Percentiles rank a stretch among this genome's conserved stretches.
Conservation (phyloP, 2,797 vertebrate species). For the Chloroceryle inda region DNA sequence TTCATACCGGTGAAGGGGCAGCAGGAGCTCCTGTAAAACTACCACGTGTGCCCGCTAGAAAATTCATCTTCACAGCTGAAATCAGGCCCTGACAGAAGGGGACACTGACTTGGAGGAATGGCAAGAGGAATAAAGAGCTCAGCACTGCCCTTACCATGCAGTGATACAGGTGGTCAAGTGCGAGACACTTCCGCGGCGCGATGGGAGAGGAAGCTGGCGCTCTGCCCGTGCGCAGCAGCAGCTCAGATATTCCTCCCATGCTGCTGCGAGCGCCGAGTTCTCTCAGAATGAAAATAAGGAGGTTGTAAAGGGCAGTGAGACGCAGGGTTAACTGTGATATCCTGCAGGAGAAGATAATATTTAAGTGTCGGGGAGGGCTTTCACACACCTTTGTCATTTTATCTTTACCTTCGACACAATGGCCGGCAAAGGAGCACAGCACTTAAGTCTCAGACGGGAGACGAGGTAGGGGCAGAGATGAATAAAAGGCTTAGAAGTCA, state of each 20-base stretch:
- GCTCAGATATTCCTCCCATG: background rate
- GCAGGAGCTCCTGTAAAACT: background rate
- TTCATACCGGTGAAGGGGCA: background rate
- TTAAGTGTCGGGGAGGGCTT: background rate
- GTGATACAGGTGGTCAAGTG: background rate
- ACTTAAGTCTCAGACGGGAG: background rate
- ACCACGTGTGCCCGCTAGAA: background rate
- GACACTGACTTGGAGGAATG: background rate
- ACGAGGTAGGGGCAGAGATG: background rate
- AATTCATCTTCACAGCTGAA: background rate
- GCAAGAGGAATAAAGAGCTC: background rate
- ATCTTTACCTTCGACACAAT: background rate
- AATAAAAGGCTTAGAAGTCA: background rate
- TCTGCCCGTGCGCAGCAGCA: background rate
- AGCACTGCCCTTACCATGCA: background rate
- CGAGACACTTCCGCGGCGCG: fast-evolving
- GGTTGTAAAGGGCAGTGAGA: background rate
- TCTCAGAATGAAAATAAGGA: slow-evolving; percentile 25
- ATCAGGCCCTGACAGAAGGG: background rate
- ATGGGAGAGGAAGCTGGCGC: background rate
- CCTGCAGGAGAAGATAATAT: slow-evolving; percentile 41
- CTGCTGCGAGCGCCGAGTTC: fast-evolving
- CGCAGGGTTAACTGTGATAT: slow-evolving; percentile 2
- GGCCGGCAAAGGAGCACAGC: background rate
- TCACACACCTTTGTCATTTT: background rate